Evolutionary conservation across 2,797 vertebrate genomes (phyloP), one percentile per base, ranked within the genome.

Genomic region (Parambassis ranga): DNA sequence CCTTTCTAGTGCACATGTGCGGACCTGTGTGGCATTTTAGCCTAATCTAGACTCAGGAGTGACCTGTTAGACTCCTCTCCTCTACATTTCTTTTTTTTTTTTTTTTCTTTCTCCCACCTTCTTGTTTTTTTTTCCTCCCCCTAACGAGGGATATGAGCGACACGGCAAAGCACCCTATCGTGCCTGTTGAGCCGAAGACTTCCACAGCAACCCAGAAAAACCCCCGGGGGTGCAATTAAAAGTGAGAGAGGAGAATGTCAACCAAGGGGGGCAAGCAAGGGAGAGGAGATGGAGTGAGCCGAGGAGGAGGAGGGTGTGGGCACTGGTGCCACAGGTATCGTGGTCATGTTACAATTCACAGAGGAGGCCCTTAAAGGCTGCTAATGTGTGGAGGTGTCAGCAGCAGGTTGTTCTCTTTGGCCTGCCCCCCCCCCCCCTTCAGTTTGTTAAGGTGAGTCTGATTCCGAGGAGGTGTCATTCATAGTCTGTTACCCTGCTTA

Each of bases 191-290:
- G 85, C 84, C 75, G 56, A 36, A 84, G 83, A 83, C 86, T 82
- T 85, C 76, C 81, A 78, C 81, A 55, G 84, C 85, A 81, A 82
- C 87, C 79, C 71, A 66, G 73, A 71, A 66, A 79, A 66, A 75
- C 50, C 85, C 90, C 81, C 85, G 10, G 60, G 89, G 88, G 90
- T 77, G 87, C 90, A 92, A 92, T 91, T 92, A 92, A 88, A 87
- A 90, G 88, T 72, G 86, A 89, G 89, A 71, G 76, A 88, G 83
- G 82, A 90, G 87, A 92, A 92, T 90, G 89, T 92, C 87, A 91
- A 87, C 66, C 66, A 46, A 52, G 61, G 70, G 70, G 53, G 79
- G 43, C 2, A 66, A 74, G 83, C 58, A n/a, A 55, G 43, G 52
- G 18, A 39, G 68, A 32, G 2, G 47, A 18, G 22, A 3, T 10